Base-by-base conservation (phyloP, 2,888 invertebrate species). In the Lysandra coridon region DNA sequence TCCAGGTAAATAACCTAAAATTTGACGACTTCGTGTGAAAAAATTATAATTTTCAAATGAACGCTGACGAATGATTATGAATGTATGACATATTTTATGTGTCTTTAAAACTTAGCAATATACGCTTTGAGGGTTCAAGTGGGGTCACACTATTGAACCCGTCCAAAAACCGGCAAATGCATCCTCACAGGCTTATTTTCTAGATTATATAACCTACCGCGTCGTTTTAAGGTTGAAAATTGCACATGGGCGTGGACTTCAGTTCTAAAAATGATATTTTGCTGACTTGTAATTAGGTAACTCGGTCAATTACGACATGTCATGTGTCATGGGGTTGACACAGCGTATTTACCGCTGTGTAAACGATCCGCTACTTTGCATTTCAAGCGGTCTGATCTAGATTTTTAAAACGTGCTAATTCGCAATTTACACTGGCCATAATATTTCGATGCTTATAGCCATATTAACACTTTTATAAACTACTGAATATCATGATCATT, bases 311-410 rank as follows among this genome's bases (percentile, higher is more conserved):
- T 77, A 57, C 53, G 40, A 69, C 53, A 69, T 37, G 69, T 17
- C 33, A 69, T 69, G 69, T 17, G 17, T 37, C 33, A 69, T 69
- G 17, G 69, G 33, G 17, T 69, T 69, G 69, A 69, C 69, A 69
- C 69, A 69, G 69, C 69, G 5, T 69, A 33, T 69, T 83, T 84
- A 83, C 84, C 83, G 74, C 76, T 33, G 5, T 69, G 17, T 69
- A 69, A 69, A 69, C 69, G 69, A 14, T 33, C 14, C 69, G 33
- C 69, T 10, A 69, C 69, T 69, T 69, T 5, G 14, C 69, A 12
- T 33, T 69, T 69, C 4, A 69, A 69, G 69, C 33, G 4, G 69
- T 69, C 64, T 69, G 69, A 69, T 69, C 69, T 69, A 69, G 69
- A 69, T 69, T 69, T 37, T 57, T 17, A 33, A 33, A 69, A 69